Evolutionary conservation across 2,888 invertebrate genomes (phyloP).

Genomic region (Peribatodes rhomboidaria): DNA sequence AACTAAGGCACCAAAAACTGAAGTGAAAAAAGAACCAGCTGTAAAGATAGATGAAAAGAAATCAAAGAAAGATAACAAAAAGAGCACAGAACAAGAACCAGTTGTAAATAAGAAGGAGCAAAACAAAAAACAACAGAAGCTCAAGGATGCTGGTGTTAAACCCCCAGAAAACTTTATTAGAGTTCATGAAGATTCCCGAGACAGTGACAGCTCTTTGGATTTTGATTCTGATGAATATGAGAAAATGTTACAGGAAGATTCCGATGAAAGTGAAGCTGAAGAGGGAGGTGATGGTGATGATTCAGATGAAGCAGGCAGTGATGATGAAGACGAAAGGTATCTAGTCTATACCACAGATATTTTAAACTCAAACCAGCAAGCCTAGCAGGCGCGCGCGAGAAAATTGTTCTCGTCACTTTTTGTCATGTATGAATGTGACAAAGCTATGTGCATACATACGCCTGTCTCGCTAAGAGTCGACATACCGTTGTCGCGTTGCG

Average conservation of each 20-base stretch:
- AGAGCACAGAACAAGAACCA: slow-evolving; percentile 42
- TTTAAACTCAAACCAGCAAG: too few species aligned
- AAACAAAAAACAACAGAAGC: slow-evolving; percentile 60
- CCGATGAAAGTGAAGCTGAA: slow-evolving; percentile 45
- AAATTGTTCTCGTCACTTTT: slow-evolving; percentile 1
- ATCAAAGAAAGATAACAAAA: slow-evolving; percentile 35
- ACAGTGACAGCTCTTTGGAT: slow-evolving; percentile 66
- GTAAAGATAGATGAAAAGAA: slow-evolving; percentile 33
- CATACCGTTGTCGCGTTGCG: too few species aligned
- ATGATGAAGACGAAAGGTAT: slow-evolving; percentile 51
- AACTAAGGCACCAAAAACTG: slow-evolving; percentile 26
- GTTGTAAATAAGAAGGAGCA: slow-evolving; percentile 56
- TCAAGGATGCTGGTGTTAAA: slow-evolving; percentile 65
- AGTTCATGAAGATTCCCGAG: slow-evolving; percentile 57
- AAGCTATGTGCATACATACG: too few species aligned
- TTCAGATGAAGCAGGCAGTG: slow-evolving; percentile 35
- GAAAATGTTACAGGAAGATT: slow-evolving; percentile 61
- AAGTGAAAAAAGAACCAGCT: slow-evolving; percentile 34
- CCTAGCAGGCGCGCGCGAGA: too few species aligned
- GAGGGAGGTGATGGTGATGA: slow-evolving; percentile 46
- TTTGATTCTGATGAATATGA: slow-evolving; percentile 80
- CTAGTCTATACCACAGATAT: too few species aligned
- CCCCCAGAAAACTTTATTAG: slow-evolving; percentile 66
- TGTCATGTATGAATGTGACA: too few species aligned
- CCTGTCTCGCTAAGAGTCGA: too few species aligned